phyloP scores from a whole-genome alignment of 1,140 invertebrate species.

The Panonychus citri region DNA sequence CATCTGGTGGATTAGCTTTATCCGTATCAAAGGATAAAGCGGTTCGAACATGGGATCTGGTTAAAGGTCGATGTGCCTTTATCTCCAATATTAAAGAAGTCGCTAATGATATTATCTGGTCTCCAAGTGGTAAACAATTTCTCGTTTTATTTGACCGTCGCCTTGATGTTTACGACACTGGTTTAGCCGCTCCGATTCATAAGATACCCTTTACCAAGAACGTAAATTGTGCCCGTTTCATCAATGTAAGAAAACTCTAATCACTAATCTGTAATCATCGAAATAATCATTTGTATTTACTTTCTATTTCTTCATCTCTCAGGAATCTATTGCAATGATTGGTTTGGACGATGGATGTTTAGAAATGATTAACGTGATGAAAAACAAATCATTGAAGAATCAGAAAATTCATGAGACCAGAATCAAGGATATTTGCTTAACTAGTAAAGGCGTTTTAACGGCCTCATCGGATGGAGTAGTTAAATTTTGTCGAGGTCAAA shows the following conservation, averaged over 20 bases:
- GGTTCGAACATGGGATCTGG: constrained; percentile 72
- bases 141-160: constrained; percentile 4
- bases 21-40: constrained; percentile 59
- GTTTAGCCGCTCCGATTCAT: constrained; percentile 2
- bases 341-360: not conserved
- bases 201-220: constrained; percentile 11
- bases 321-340: not conserved
- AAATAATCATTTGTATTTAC: too few relatives aligned
- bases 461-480: not conserved
- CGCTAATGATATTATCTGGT: constrained; percentile 13
- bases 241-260: constrained; percentile 6
- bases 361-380: not conserved
- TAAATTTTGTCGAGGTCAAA: not conserved
- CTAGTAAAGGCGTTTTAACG: not conserved
- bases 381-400: not conserved
- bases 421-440: not conserved
- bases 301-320: not conserved
- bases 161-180: constrained; percentile 11
- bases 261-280: too few relatives aligned
- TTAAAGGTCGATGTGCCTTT: constrained; percentile 68
- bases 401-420: not conserved
- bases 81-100: constrained; percentile 47
- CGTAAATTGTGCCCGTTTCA: constrained; percentile 8
- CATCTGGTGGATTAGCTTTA: constrained; percentile 45
- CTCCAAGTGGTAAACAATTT: constrained; percentile 8